These are phyloP conservation scores for Antechinus stuartii DNA, from an alignment of 2,113 vertebrate genomes.

Conservation along the genomic window DNA sequence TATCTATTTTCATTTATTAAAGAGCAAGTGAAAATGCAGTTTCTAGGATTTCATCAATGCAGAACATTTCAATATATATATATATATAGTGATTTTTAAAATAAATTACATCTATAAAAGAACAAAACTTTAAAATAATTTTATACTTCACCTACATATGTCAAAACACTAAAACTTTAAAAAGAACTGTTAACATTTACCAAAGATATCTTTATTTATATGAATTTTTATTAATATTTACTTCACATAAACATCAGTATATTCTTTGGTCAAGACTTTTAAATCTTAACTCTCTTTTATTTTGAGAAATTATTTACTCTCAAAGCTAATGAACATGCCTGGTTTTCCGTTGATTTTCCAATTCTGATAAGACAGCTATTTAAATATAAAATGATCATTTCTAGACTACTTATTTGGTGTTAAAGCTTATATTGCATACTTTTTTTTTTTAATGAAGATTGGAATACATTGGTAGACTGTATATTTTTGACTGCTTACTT, in stretches of 20 bases:
- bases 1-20: background rate
- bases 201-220: background rate
- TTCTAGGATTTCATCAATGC: background rate
- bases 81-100: background rate
- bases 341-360: background rate
- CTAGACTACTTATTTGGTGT: background rate
- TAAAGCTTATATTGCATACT: background rate
- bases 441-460: background rate
- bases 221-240: background rate
- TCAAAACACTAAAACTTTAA: conserved; percentile 21
- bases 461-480: background rate
- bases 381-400: conserved; percentile 8
- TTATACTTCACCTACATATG: background rate
- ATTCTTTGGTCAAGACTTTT: background rate
- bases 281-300: background rate
- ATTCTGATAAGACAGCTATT: background rate
- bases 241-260: background rate
- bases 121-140: background rate
- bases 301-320: background rate
- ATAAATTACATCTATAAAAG: background rate
- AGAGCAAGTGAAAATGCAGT: background rate
- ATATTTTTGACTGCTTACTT: background rate
- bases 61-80: background rate
- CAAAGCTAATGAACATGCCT: background rate
- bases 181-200: background rate